Conservation (phyloP, 2,113 vertebrate species). For the Labrus mixtus region DNA sequence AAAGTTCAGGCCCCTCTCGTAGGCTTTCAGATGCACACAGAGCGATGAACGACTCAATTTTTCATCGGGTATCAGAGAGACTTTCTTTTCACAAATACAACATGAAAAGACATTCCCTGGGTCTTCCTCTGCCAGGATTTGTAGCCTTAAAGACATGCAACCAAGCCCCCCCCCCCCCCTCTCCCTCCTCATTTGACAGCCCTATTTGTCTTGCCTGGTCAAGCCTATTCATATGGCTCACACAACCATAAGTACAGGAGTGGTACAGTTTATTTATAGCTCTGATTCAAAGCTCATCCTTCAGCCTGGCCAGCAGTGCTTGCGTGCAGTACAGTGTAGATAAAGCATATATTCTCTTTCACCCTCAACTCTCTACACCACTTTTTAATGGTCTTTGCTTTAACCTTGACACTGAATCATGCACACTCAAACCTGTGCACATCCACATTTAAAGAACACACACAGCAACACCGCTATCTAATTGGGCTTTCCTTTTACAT, state of each 20-base stretch:
- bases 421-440: background rate
- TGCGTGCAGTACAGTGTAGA: slow-evolving; percentile 47
- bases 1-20: slow-evolving; percentile 1
- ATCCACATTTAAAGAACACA: slow-evolving; percentile 13
- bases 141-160: slow-evolving; percentile 16
- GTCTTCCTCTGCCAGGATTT: slow-evolving; percentile 10
- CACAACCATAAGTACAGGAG: slow-evolving; percentile 56
- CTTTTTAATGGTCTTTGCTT: slow-evolving; percentile 24
- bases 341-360: slow-evolving; percentile 51
- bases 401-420: slow-evolving; percentile 15
- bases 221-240: slow-evolving; percentile 61
- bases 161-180: slow-evolving; percentile 1
- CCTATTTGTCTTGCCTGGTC: slow-evolving; percentile 61
- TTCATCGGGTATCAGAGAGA: slow-evolving; percentile 16
- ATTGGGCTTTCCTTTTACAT: slow-evolving; percentile 42
- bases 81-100: slow-evolving; percentile 34
- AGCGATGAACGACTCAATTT: slow-evolving; percentile 36
- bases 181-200: slow-evolving; percentile 38
- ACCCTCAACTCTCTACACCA: slow-evolving; percentile 22
- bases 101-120: slow-evolving; percentile 29
- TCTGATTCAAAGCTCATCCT: slow-evolving; percentile 50
- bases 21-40: slow-evolving; percentile 4
- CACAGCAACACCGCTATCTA: slow-evolving; percentile 25
- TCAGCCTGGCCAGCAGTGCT: slow-evolving; percentile 53
- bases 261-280: slow-evolving; percentile 69